A percentile compares a stretch with the other conserved stretches of the same genome.
Conservation (phyloP, 2,888 invertebrate species). For the Pristionchus maxplancki region DNA sequence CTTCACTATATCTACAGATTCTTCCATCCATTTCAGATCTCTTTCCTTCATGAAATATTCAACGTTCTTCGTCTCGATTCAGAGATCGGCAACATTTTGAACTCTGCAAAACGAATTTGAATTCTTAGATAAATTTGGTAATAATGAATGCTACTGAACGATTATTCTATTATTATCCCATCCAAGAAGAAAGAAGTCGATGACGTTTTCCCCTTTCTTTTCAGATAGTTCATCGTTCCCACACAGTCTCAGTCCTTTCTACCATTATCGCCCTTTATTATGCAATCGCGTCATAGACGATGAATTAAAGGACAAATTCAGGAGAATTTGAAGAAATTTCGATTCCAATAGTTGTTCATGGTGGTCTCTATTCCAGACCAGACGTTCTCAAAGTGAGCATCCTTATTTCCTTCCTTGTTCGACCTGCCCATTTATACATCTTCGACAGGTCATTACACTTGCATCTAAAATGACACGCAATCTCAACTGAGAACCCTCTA, state of each 20-base stretch:
- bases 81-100: background rate
- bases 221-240: conserved; percentile 30
- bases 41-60: background rate
- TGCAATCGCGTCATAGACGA: background rate
- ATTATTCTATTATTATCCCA: no score
- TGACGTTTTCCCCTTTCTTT: background rate
- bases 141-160: no score
- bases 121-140: no score
- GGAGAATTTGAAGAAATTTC: conserved; percentile 35
- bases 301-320: background rate
- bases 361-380: conserved; percentile 23
- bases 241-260: conserved; percentile 9
- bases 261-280: conserved; percentile 23
- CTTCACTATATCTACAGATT: background rate
- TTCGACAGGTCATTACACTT: conserved; percentile 3
- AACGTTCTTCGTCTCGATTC: background rate
- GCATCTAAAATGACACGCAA: background rate
- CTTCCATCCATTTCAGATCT: background rate
- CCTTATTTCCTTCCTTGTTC: conserved; percentile 3
- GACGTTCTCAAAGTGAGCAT: background rate
- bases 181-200: no score
- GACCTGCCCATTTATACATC: background rate
- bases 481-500: background rate
- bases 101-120: background rate
- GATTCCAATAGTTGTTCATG: conserved; percentile 16